phyloP scores from a whole-genome alignment of 92 coral and sea anemone species.

The Palythoa grandis region DNA sequence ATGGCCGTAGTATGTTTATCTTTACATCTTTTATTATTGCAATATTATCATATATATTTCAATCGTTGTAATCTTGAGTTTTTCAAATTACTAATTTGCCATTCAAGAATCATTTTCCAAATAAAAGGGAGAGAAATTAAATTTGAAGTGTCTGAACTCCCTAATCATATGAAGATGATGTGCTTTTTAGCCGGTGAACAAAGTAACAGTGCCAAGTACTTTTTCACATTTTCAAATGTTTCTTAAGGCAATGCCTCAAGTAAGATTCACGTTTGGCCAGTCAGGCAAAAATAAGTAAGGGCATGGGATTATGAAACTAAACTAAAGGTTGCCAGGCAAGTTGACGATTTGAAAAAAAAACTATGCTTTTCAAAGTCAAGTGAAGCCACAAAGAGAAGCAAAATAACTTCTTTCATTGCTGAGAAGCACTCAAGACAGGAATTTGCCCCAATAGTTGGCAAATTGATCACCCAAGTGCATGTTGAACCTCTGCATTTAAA shows the following conservation, averaged over 20 bases:
- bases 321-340: background rate
- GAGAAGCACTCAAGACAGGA: background rate
- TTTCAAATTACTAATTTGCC: too few species aligned
- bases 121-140: background rate
- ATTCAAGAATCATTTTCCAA: too few species aligned
- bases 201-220: background rate
- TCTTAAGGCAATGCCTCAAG: background rate
- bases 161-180: background rate
- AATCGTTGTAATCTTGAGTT: too few species aligned
- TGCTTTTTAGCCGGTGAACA: background rate
- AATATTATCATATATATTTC: too few species aligned
- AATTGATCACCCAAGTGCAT: constrained; percentile 13
- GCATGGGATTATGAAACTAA: background rate
- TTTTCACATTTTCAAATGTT: background rate
- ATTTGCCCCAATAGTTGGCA: background rate
- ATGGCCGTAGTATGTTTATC: too few species aligned
- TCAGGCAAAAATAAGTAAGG: background rate
- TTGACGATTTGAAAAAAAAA: background rate
- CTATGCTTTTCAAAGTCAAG: background rate
- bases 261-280: background rate
- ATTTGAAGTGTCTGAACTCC: constrained; percentile 3
- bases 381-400: background rate
- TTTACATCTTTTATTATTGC: too few species aligned
- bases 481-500: background rate
- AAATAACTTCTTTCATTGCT: background rate